Conservation (phyloP, 2,797 vertebrate genomes). For the Coilia nasus region DNA sequence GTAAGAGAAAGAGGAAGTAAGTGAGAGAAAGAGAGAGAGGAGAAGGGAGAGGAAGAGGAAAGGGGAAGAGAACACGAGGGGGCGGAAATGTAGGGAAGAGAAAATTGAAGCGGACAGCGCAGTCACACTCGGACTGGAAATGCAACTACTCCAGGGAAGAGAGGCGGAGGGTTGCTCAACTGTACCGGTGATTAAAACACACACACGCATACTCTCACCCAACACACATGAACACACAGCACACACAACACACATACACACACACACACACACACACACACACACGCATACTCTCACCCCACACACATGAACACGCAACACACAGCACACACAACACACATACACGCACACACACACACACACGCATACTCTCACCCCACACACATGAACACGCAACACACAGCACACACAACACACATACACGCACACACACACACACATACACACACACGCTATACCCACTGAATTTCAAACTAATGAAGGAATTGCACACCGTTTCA, state of each 20-base stretch:
- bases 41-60: not conserved
- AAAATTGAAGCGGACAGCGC: not conserved
- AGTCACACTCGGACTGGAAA: not conserved
- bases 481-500: not conserved
- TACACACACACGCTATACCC: not conserved
- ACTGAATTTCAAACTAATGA: constrained; percentile 5
- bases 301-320: not conserved
- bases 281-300: not conserved
- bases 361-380: too few species aligned
- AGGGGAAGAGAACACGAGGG: not conserved
- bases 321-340: too few species aligned
- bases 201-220: not conserved
- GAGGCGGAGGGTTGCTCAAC: not conserved
- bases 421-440: not conserved
- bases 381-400: not conserved
- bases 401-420: not conserved
- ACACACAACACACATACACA: not conserved
- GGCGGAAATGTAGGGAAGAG: constrained; percentile 3
- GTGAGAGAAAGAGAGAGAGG: not conserved
- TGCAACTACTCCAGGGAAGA: constrained; percentile 6
- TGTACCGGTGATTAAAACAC: constrained; percentile 22
- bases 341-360: not conserved
- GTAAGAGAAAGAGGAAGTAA: not conserved
- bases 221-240: not conserved
- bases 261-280: not conserved